Percentiles rank a stretch among this genome's conserved stretches.
These are phyloP conservation scores for Anneissia japonica DNA, from an alignment of 35 echinoderm and acorn worm species.

Conservation along the genomic window DNA sequence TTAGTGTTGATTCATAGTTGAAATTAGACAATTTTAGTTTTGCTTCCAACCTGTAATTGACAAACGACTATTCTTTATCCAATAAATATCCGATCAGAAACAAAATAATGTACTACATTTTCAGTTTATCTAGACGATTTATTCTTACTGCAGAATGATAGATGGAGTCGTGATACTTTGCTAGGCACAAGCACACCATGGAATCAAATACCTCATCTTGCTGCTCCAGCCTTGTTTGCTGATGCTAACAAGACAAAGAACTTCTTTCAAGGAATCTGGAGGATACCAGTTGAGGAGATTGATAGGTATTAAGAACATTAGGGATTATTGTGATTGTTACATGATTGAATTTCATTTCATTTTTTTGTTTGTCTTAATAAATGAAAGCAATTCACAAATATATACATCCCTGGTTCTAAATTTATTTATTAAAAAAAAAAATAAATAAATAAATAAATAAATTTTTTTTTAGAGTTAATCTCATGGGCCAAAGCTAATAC, in stretches of 20 bases:
- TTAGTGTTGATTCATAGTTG: no score
- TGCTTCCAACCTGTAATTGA: no score
- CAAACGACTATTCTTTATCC: no score
- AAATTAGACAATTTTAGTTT: no score
- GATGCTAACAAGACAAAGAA: slow-evolving; percentile 92
- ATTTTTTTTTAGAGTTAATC: no score
- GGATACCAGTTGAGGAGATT: slow-evolving; percentile 78
- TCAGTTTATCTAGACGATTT: no score
- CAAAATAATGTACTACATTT: no score
- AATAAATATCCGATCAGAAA: no score
- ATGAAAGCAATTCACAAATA: neutral
- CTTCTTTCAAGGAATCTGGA: slow-evolving; percentile 92
- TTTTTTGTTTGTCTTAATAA: neutral
- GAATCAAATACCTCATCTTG: slow-evolving; percentile 62
- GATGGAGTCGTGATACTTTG: slow-evolving; percentile 87
- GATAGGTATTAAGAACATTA: slow-evolving; percentile 59
- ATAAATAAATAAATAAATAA: no score
- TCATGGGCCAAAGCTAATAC: no score
- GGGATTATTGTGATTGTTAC: neutral
- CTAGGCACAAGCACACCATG: slow-evolving; percentile 56
- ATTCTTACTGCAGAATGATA: slow-evolving; percentile 63
- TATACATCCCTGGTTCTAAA: neutral
- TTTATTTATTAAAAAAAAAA: no score
- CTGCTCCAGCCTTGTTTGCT: slow-evolving; percentile 78
- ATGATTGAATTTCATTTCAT: no score